A percentile compares a stretch with the other conserved stretches of the same genome.
phyloP scores from a whole-genome alignment of 2,797 vertebrate species.

The Gouania willdenowi region DNA sequence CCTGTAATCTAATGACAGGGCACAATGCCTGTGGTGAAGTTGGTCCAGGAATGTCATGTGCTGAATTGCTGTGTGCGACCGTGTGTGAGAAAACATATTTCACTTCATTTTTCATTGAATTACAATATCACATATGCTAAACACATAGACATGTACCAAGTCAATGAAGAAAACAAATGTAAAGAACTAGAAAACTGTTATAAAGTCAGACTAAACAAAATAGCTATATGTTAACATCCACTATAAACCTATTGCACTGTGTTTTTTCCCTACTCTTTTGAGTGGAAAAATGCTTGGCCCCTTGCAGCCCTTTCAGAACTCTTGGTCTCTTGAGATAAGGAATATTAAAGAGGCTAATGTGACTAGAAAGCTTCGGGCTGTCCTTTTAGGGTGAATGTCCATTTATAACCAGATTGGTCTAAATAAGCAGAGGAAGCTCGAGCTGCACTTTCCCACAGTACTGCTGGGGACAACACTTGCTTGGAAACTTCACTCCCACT shows the following conservation, averaged over 20 bases:
- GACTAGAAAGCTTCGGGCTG: conserved; percentile 50
- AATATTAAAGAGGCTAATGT: conserved; percentile 68
- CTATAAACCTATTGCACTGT: conserved; percentile 37
- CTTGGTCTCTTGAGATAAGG: conserved; percentile 70
- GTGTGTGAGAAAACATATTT: too few species aligned
- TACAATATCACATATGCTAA: too few species aligned
- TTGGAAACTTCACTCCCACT: conserved; percentile 71
- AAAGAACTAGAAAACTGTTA: conserved; percentile 23
- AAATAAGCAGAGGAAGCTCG: conserved; percentile 70
- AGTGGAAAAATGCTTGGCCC: conserved; percentile 76
- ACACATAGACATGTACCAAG: too few species aligned
- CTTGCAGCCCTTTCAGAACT: conserved; percentile 59
- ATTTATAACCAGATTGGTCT: conserved; percentile 75
- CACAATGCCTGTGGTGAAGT: conserved; percentile 53
- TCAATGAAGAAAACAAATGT: neutral
- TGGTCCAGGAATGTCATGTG: conserved; percentile 53
- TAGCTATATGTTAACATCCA: conserved; percentile 44
- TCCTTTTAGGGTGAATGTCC: conserved; percentile 64
- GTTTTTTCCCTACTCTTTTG: conserved; percentile 32
- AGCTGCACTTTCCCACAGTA: conserved; percentile 80
- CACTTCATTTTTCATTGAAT: too few species aligned
- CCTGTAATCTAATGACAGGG: conserved; percentile 66
- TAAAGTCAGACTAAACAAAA: conserved; percentile 49
- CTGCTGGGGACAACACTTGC: conserved; percentile 53
- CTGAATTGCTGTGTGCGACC: too few species aligned